A percentile compares a stretch with the other conserved stretches of the same genome.
Evolutionary conservation across 2,888 invertebrate species (phyloP).

Genomic region (Drosophila buzzatii): DNA sequence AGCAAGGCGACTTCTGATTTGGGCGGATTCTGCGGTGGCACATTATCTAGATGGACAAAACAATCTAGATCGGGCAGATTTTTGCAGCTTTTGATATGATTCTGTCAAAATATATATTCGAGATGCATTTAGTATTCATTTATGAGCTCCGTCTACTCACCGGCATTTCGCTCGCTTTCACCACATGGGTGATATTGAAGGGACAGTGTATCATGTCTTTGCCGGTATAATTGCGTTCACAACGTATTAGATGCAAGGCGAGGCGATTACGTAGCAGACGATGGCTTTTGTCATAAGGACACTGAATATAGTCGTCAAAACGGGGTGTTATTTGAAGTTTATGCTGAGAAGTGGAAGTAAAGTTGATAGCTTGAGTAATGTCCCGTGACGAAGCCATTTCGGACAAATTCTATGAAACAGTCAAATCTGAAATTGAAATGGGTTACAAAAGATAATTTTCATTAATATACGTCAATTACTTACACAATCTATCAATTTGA

Average conservation of each 20-base stretch:
- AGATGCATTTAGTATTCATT: not conserved
- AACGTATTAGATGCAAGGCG: conserved; percentile 4
- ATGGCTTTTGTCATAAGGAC: conserved; percentile 17
- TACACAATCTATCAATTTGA: not conserved
- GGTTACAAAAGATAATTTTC: not conserved
- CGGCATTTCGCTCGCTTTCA: not conserved
- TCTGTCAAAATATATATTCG: not conserved
- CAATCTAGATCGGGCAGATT: not conserved
- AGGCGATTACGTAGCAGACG: not conserved
- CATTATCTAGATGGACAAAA: not conserved
- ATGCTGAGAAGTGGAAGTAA: not conserved
- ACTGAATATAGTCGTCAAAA: not conserved
- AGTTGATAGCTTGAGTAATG: not conserved
- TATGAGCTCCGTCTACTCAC: conserved; percentile 1
- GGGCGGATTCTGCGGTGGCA: not conserved
- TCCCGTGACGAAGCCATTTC: not conserved
- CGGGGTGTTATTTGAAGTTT: not conserved
- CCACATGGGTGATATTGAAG: not conserved
- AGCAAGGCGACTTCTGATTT: not conserved
- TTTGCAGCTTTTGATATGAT: not conserved
- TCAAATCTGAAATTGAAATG: not conserved
- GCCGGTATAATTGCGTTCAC: conserved; percentile 9
- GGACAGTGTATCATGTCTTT: not conserved
- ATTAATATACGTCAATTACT: not conserved
- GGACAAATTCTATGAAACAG: not conserved